Percentiles rank a stretch among this genome's conserved stretches.
Conservation (phyloP, 2,888 invertebrate species). For the Xestia c-nigrum region DNA sequence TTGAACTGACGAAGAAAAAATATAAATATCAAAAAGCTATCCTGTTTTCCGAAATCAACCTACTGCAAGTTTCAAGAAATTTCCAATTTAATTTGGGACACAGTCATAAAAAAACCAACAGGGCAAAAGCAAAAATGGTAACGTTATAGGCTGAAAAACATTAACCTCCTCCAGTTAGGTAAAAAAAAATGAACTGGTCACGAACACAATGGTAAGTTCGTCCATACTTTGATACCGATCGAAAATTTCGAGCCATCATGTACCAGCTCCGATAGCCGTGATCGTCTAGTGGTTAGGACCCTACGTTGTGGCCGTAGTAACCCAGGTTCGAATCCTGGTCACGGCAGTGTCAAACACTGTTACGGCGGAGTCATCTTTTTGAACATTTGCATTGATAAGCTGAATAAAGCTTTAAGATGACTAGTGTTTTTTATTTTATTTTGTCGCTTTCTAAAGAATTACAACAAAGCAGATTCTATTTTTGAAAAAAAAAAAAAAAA, state of each 20-base stretch:
- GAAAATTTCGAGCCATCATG: fast-evolving
- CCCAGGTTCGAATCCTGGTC: constrained; percentile 94
- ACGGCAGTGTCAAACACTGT: constrained; percentile 89
- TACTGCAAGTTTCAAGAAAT: not conserved
- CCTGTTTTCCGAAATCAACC: not conserved
- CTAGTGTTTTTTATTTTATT: not conserved
- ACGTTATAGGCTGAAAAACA: too few species aligned
- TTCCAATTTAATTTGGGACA: not conserved
- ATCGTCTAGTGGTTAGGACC: constrained; percentile 94
- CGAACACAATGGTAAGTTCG: not conserved
- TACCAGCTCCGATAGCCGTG: constrained; percentile 89
- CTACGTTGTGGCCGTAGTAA: constrained; percentile 94
- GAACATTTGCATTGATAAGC: not conserved
- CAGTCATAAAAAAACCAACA: not conserved
- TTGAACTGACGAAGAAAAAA: too few species aligned
- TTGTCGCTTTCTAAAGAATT: not conserved
- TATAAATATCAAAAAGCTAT: not conserved
- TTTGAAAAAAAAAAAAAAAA: not conserved
- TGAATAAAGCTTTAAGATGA: not conserved
- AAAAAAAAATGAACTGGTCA: too few species aligned
- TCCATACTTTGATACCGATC: not conserved
- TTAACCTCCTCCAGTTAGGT: too few species aligned
- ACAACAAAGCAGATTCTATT: not conserved
- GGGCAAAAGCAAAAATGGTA: too few species aligned
- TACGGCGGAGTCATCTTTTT: constrained; percentile 77